Evolutionary conservation across 2,888 invertebrate species (phyloP).

Genomic region (Yponomeuta cagnagella): DNA sequence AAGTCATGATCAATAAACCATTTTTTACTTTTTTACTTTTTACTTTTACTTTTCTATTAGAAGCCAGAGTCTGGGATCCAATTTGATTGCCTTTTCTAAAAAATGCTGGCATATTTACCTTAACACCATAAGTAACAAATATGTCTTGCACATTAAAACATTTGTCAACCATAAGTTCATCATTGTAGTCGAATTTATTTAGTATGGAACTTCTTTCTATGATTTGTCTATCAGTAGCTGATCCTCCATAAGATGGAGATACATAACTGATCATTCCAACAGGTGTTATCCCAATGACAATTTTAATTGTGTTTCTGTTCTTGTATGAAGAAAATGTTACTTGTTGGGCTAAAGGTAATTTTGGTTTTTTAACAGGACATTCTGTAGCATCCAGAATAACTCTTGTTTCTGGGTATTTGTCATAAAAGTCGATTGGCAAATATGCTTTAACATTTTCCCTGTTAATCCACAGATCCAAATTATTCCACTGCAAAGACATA

Average conservation of each 20-base stretch:
- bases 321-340: slow-evolving; percentile 12
- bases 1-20: no score
- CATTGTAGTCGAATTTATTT: slow-evolving; percentile 7
- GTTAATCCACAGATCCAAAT: no score
- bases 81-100: slow-evolving; percentile 12
- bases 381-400: slow-evolving; percentile 8
- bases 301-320: slow-evolving; percentile 7
- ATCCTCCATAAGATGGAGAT: slow-evolving; percentile 15
- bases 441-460: no score
- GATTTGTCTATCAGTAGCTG: slow-evolving; percentile 17
- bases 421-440: no score
- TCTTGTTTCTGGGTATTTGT: not conserved
- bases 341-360: slow-evolving; percentile 2
- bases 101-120: slow-evolving; percentile 15
- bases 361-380: slow-evolving; percentile 8
- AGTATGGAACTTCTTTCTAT: slow-evolving; percentile 17
- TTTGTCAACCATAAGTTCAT: slow-evolving; percentile 18
- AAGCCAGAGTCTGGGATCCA: not conserved
- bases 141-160: slow-evolving; percentile 18
- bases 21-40: no score
- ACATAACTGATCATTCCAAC: slow-evolving; percentile 8
- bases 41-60: slow-evolving; percentile 9
- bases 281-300: slow-evolving; percentile 4
- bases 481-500: no score
- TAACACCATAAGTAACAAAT: slow-evolving; percentile 15